These are phyloP conservation scores for Hiodon tergisus DNA, from an alignment of 2,113 vertebrate species.

Conservation along the genomic window DNA sequence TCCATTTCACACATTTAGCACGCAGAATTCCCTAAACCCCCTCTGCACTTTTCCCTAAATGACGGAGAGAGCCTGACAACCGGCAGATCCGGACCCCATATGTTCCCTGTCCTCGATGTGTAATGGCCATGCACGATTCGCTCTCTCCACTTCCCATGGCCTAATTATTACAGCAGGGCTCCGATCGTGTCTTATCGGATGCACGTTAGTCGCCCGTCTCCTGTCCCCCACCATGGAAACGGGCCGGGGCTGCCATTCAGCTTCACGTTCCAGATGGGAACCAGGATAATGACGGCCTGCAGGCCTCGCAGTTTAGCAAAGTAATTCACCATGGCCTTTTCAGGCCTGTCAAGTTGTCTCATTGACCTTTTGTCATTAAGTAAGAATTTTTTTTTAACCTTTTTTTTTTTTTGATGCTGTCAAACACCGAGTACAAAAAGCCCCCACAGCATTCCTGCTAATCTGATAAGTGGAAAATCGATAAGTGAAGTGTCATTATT, in stretches of 20 bases:
- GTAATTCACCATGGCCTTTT: conserved; percentile 31
- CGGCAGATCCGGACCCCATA: conserved; percentile 40
- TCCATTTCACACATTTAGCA: conserved; percentile 52
- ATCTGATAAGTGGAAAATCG: conserved; percentile 51
- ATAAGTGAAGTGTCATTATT: conserved; percentile 47
- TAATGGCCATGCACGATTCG: conserved; percentile 43
- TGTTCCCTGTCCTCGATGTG: conserved; percentile 52
- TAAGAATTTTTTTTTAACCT: not conserved
- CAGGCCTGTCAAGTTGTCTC: conserved; percentile 24
- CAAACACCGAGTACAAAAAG: conserved; percentile 6
- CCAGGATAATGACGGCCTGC: not conserved
- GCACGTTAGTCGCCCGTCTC: not conserved
- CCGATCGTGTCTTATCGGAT: conserved; percentile 12
- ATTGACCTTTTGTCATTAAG: conserved; percentile 34
- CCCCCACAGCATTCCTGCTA: conserved; percentile 26
- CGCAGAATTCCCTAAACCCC: conserved; percentile 20
- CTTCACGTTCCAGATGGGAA: conserved; percentile 1
- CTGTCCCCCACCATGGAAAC: not conserved
- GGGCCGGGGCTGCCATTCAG: not conserved
- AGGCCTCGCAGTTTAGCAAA: not conserved
- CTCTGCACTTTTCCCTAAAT: not conserved
- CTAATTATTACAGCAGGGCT: conserved; percentile 30
- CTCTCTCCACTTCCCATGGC: conserved; percentile 20
- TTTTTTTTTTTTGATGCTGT: conserved; percentile 2
- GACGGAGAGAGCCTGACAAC: not conserved